Conservation (phyloP, 2,888 invertebrate species). For the Sycophila texana region DNA sequence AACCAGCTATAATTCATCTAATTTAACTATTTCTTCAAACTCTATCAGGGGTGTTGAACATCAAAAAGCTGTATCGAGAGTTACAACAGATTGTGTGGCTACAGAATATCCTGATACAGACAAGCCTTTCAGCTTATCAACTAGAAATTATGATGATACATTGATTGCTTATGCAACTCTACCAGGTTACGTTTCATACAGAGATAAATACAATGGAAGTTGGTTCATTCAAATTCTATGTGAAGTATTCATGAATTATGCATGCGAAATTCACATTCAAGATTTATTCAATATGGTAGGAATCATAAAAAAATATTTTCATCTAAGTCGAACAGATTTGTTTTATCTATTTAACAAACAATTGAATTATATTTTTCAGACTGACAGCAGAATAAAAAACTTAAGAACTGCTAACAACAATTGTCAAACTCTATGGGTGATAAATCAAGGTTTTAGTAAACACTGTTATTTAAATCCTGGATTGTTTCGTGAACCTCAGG, state of each 20-base stretch:
- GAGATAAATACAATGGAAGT: constrained; percentile 77
- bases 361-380: constrained; percentile 58
- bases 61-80: constrained; percentile 55
- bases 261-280: constrained; percentile 63
- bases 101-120: constrained; percentile 36
- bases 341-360: not conserved
- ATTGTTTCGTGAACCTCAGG: constrained; percentile 60
- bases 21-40: constrained; percentile 51
- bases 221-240: constrained; percentile 80
- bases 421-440: constrained; percentile 67
- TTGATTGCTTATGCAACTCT: constrained; percentile 77
- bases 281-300: constrained; percentile 68
- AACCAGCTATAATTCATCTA: constrained; percentile 48
- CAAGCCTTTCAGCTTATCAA: constrained; percentile 45
- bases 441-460: constrained; percentile 67
- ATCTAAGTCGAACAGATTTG: not conserved
- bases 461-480: constrained; percentile 72
- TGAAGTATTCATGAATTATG: constrained; percentile 75
- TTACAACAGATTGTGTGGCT: constrained; percentile 44
- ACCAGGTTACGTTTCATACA: constrained; percentile 77
- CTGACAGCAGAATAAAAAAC: constrained; percentile 64
- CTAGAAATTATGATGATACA: constrained; percentile 76
- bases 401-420: constrained; percentile 55
- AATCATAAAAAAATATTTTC: constrained; percentile 25
- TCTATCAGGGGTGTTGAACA: constrained; percentile 54